phyloP scores from a whole-genome alignment of 2,888 invertebrate species.

The Tenthredo scrophulariae region DNA sequence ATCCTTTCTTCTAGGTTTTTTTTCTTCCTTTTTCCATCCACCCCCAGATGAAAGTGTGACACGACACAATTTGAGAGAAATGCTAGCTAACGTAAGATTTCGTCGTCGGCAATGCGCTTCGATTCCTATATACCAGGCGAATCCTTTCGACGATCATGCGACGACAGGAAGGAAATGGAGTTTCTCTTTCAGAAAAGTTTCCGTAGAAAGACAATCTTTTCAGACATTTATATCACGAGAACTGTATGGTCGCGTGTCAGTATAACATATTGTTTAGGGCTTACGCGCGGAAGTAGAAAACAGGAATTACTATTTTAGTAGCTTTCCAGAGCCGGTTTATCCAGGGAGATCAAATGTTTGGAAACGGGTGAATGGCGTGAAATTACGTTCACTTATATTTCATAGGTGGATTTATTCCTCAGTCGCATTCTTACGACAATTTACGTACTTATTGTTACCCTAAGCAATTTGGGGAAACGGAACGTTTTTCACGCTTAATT shows the following conservation, averaged over 20 bases:
- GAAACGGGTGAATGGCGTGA: neutral
- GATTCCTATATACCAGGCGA: constrained; percentile 33
- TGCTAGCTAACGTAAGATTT: constrained; percentile 24
- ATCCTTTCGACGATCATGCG: constrained; percentile 8
- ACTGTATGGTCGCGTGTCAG: neutral
- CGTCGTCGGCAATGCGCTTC: neutral
- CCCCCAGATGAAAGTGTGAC: constrained; percentile 7
- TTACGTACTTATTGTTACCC: constrained; percentile 9
- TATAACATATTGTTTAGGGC: neutral
- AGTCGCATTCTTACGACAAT: constrained; percentile 7
- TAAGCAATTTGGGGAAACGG: constrained; percentile 23
- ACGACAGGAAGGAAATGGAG: neutral
- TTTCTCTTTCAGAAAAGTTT: neutral
- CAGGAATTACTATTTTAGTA: neutral
- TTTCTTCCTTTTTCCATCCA: neutral
- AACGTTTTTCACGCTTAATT: constrained; percentile 35
- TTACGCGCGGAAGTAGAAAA: neutral
- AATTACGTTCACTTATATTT: neutral
- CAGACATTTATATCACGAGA: neutral
- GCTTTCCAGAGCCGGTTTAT: neutral
- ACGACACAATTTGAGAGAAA: constrained; percentile 29
- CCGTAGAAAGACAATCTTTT: neutral
- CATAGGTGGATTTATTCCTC: neutral
- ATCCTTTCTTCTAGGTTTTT: neutral
- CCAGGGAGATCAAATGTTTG: constrained; percentile 9